phyloP scores from a whole-genome alignment of 2,113 vertebrate genomes.

The Opisthocomus hoazin region DNA sequence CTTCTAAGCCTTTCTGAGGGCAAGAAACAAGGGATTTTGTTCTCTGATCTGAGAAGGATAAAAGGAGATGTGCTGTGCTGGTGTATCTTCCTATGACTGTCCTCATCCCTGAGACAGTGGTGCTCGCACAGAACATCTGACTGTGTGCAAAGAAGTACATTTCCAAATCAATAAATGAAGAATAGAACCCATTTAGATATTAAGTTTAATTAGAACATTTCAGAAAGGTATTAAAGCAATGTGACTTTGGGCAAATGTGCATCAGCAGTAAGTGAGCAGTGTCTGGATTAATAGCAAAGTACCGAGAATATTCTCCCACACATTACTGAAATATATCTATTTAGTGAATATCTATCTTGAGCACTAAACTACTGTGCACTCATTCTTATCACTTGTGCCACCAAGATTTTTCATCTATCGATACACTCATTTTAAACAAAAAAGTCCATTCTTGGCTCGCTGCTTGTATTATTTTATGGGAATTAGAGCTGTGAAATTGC shows the following conservation, averaged over 20 bases:
- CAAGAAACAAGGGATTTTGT: neutral
- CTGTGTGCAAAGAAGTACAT: neutral
- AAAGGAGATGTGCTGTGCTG: neutral
- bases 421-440: neutral
- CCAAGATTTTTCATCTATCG: neutral
- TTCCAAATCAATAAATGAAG: neutral
- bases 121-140: neutral
- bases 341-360: neutral
- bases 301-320: neutral
- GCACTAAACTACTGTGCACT: neutral
- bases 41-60: neutral
- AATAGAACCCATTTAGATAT: neutral
- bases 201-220: neutral
- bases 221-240: neutral
- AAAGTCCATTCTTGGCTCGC: neutral
- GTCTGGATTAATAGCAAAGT: neutral
- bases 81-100: neutral
- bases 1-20: neutral
- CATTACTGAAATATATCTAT: neutral
- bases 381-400: neutral
- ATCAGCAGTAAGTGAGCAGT: neutral
- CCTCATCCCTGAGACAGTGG: neutral
- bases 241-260: neutral
- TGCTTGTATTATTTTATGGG: neutral
- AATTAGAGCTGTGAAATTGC: slow-evolving; percentile 7